Evolutionary conservation across 2,797 vertebrate species (phyloP).

Genomic region (Nannoperca australis): DNA sequence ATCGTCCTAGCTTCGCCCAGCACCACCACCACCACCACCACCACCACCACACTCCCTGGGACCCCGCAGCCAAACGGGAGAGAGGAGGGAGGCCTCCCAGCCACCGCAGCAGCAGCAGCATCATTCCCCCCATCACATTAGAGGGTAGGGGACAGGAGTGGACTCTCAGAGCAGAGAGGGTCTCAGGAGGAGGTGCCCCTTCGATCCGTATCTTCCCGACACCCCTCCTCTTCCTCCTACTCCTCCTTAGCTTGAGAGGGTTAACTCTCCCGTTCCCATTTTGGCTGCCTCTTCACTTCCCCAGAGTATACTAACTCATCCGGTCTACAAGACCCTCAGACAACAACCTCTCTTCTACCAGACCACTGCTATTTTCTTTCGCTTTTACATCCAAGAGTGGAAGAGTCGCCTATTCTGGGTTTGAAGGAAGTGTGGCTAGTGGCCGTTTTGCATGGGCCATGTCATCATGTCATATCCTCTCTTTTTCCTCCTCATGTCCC

Average conservation of each 20-base stretch:
- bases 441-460: constrained; percentile 85
- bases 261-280: constrained; percentile 63
- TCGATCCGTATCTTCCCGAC: constrained; percentile 63
- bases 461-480: constrained; percentile 69
- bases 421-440: constrained; percentile 72
- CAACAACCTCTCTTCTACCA: constrained; percentile 56
- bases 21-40: constrained; percentile 70
- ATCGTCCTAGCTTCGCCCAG: constrained; percentile 89
- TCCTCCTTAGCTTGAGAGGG: constrained; percentile 73
- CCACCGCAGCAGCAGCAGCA: constrained; percentile 84
- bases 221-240: constrained; percentile 76
- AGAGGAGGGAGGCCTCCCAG: constrained; percentile 91
- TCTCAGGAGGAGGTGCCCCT: constrained; percentile 86
- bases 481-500: constrained; percentile 64
- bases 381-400: constrained; percentile 53
- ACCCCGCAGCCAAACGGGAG: constrained; percentile 91
- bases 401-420: constrained; percentile 79
- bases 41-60: constrained; percentile 88
- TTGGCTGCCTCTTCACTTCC: constrained; percentile 88
- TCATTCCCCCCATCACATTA: constrained; percentile 93
- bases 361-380: constrained; percentile 68
- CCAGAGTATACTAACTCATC: constrained; percentile 87
- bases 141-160: constrained; percentile 96
- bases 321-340: constrained; percentile 78
- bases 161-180: constrained; percentile 88